Base-by-base conservation (phyloP, 2,113 vertebrate species). In the Hirundichthys speculiger region DNA sequence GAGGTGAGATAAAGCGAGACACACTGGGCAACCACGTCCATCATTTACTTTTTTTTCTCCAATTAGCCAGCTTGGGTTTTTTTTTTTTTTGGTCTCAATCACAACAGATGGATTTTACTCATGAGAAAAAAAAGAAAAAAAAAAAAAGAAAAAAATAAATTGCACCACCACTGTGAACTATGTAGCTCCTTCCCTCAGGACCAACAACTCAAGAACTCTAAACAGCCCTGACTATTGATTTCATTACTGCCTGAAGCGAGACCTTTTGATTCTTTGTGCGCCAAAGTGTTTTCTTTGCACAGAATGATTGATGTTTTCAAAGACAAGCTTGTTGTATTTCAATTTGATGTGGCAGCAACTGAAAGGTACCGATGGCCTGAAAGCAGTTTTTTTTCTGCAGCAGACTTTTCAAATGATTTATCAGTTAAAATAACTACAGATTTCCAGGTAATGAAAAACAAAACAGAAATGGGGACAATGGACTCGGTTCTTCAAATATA, bases 171-270 rank as follows among this genome's bases (percentile, higher is more conserved):
- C 24, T 16, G 42, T 66, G 61, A 50, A 24, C 47, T 6, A n/a
- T n/a, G n/a, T n/a, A 11, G 19, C 16, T 52, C 21, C 3, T 30
- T 18, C 21, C 41, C 40, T 47, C 2, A 1, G 39, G 51, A 55
- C 51, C 68, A 61, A 81, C 66, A 74, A 19, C 22, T 57, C 38
- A 60, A 42, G 16, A n/a, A 20, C 50, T 80, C 16, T 59, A 73
- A 77, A 66, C 38, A 64, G 52, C 43, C 21, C 60, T 21, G 25
- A 57, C 27, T 62, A 75, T 46, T 20, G 54, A 75, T 73, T 79
- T 75, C 40, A 64, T 74, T 64, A 66, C 38, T 38, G 19, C 51
- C n/a, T 57, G 58, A 69, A 53, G 61, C 1, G 2, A 30, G 19
- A 48, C 64, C n/a, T 57, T 64, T 61, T 49, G 56, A 30, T 63